Percentiles rank a stretch among this genome's conserved stretches.
Evolutionary conservation across 92 coral and sea anemone species (phyloP).

Genomic region (Zoanthus solanderi): DNA sequence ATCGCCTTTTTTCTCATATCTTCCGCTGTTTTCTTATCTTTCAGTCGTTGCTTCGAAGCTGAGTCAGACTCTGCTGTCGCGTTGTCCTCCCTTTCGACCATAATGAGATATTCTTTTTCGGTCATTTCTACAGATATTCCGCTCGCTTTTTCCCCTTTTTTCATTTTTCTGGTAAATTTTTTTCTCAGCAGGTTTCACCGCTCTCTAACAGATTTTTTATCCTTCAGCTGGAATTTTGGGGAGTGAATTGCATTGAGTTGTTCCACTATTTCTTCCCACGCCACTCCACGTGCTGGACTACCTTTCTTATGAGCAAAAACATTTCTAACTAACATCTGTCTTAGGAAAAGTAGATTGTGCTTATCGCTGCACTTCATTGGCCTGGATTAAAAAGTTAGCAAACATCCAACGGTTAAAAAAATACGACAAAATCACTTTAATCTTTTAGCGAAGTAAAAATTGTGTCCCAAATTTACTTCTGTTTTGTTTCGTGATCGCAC

Average conservation of each 20-base stretch:
- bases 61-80: conserved; percentile 22
- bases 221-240: conserved; percentile 52
- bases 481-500: too few species aligned
- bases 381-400: background rate
- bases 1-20: conserved; percentile 30
- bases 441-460: background rate
- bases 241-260: conserved; percentile 26
- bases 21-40: conserved; percentile 29
- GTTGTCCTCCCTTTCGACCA: conserved; percentile 29
- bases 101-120: conserved; percentile 33
- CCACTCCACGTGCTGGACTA: conserved; percentile 34
- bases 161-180: conserved; percentile 34
- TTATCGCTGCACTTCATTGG: conserved; percentile 51
- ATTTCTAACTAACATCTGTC: conserved; percentile 48
- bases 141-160: conserved; percentile 44
- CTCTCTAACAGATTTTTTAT: conserved; percentile 57
- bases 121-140: conserved; percentile 27
- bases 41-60: conserved; percentile 19
- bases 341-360: conserved; percentile 41
- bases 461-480: background rate
- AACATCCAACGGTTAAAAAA: background rate
- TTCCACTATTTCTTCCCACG: conserved; percentile 38
- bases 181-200: conserved; percentile 43
- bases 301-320: conserved; percentile 46
- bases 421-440: background rate